These are phyloP conservation scores for Leptobrachium leishanense DNA, from an alignment of 2,113 vertebrate species.

Conservation along the genomic window DNA sequence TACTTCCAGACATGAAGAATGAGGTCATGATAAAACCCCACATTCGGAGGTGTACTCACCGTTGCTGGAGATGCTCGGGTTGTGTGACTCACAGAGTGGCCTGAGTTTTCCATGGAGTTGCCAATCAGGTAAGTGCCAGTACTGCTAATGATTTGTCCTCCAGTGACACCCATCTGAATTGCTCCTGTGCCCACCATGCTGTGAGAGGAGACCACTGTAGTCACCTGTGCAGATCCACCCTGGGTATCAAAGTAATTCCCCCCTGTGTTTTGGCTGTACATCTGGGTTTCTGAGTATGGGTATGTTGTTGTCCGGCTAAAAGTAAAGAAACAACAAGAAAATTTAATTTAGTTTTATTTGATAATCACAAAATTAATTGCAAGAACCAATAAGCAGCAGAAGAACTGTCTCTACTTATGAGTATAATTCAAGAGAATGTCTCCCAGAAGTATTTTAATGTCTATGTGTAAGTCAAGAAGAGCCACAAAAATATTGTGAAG, in stretches of 20 bases:
- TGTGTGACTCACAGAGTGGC: slow-evolving; percentile 77
- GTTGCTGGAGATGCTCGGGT: slow-evolving; percentile 79
- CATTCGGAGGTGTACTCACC: slow-evolving; percentile 66
- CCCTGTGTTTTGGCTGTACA: slow-evolving; percentile 82
- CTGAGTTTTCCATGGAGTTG: slow-evolving; percentile 81
- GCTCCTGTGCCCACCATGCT: slow-evolving; percentile 81
- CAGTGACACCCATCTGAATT: slow-evolving; percentile 79
- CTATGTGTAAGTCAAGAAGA: too few relatives aligned
- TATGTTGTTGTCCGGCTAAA: slow-evolving; percentile 81
- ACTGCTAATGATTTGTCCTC: slow-evolving; percentile 81
- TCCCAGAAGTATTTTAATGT: too few relatives aligned
- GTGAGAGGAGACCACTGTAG: slow-evolving; percentile 79
- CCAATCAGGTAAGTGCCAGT: slow-evolving; percentile 79
- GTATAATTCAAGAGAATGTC: too few relatives aligned
- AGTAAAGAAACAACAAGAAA: slow-evolving; percentile 44
- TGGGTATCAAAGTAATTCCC: slow-evolving; percentile 81
- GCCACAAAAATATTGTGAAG: too few relatives aligned
- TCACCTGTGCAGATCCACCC: slow-evolving; percentile 80
- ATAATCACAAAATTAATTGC: too few relatives aligned
- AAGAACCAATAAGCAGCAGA: too few relatives aligned
- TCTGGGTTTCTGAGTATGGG: slow-evolving; percentile 82
- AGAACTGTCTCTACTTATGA: too few relatives aligned
- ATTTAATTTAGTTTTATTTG: neutral
- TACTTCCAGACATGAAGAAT: slow-evolving; percentile 27
- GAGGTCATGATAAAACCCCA: slow-evolving; percentile 10